These are phyloP conservation scores for Myotis planiceps DNA, from an alignment of 2,797 vertebrate genomes.

Conservation along the genomic window DNA sequence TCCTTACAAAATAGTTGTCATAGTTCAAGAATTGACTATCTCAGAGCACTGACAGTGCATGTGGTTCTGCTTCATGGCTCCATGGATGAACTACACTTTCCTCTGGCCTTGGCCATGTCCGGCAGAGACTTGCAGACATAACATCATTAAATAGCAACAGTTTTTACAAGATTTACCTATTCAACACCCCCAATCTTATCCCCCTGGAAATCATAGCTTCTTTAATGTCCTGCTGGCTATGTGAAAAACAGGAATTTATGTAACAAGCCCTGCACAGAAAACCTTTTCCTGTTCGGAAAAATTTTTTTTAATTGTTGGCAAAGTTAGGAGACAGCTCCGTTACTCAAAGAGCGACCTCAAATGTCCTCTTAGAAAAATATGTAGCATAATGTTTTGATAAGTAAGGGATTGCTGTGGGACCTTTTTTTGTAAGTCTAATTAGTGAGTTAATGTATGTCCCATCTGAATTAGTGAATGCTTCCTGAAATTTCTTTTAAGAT, in stretches of 20 bases:
- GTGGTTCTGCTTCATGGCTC: slow-evolving; percentile 20
- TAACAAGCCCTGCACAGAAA: slow-evolving; percentile 86
- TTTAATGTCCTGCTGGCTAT: slow-evolving; percentile 85
- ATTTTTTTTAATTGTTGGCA: slow-evolving; percentile 87
- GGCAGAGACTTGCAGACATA: slow-evolving; percentile 80
- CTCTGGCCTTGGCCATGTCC: slow-evolving; percentile 73
- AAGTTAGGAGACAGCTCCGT: slow-evolving; percentile 83
- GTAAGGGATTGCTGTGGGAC: slow-evolving; percentile 73
- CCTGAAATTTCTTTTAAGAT: slow-evolving; percentile 65
- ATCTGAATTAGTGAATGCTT: slow-evolving; percentile 26
- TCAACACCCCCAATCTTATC: slow-evolving; percentile 63
- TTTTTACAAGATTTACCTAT: slow-evolving; percentile 83
- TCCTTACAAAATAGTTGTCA: background rate
- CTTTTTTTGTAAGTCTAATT: background rate
- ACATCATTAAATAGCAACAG: slow-evolving; percentile 77
- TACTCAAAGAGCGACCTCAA: slow-evolving; percentile 88
- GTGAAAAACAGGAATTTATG: slow-evolving; percentile 91
- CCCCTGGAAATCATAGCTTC: slow-evolving; percentile 84
- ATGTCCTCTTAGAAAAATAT: slow-evolving; percentile 88
- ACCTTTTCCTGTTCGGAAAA: slow-evolving; percentile 89
- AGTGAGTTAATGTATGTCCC: background rate
- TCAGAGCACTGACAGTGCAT: background rate
- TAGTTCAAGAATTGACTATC: background rate
- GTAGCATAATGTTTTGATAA: slow-evolving; percentile 87
- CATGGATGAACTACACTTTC: slow-evolving; percentile 60